Conservation (phyloP, 1,140 invertebrate genomes). For the Lerema accius region DNA sequence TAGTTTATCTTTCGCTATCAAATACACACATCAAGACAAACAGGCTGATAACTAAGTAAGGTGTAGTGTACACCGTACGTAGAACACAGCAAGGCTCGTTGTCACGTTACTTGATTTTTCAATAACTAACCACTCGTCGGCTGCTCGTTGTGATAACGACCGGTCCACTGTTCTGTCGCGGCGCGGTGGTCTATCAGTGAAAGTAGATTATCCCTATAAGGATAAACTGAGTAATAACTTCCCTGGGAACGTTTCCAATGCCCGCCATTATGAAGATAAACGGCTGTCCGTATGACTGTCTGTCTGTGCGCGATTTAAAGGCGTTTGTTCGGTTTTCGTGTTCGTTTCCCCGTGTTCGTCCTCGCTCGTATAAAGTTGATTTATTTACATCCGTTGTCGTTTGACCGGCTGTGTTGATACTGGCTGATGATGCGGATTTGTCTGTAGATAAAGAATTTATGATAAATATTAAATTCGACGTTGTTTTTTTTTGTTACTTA, state of each 20-base stretch:
- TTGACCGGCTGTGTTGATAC: conserved; percentile 1
- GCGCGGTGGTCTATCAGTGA: conserved; percentile 43
- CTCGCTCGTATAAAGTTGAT: conserved; percentile 15
- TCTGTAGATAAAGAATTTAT: too few relatives aligned
- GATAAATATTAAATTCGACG: too few relatives aligned
- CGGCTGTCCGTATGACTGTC: conserved; percentile 15
- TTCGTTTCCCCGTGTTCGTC: conserved; percentile 8
- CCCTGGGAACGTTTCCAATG: conserved; percentile 37
- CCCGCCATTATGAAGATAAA: conserved; percentile 28
- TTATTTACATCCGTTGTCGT: conserved; percentile 23
- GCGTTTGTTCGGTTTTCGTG: conserved; percentile 16
- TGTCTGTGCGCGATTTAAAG: conserved; percentile 17
- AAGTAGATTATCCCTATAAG: conserved; percentile 50
- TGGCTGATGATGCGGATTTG: too few relatives aligned
- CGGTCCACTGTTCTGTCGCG: conserved; percentile 37
- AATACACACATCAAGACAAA: too few relatives aligned
- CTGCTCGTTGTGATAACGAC: conserved; percentile 25
- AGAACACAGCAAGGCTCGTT: too few relatives aligned
- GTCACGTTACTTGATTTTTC: conserved; percentile 28
- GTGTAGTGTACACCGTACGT: too few relatives aligned
- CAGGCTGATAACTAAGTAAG: too few relatives aligned
- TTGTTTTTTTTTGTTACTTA: too few relatives aligned
- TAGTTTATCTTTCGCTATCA: too few relatives aligned
- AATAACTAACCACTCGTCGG: conserved; percentile 20
- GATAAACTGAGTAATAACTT: conserved; percentile 39